Percentiles rank a stretch among this genome's conserved stretches.
phyloP scores from a whole-genome alignment of 2,797 vertebrate species.

The Gadopsis bispinosus region DNA sequence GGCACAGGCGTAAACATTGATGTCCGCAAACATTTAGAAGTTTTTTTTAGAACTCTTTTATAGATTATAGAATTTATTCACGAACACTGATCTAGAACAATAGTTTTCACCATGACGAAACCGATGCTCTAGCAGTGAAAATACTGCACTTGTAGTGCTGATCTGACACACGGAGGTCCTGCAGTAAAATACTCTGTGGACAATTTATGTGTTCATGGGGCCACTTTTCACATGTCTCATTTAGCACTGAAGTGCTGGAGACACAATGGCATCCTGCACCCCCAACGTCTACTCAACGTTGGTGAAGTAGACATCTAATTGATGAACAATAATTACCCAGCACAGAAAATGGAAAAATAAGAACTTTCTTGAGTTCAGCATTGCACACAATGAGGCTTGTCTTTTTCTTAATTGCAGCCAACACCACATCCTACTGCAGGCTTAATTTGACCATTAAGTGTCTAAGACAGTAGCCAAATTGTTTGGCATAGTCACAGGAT shows the following conservation, averaged over 20 bases:
- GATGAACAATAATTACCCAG: background rate
- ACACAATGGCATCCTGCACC: background rate
- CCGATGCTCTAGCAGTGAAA: background rate
- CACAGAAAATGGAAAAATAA: constrained; percentile 20
- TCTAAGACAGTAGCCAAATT: constrained; percentile 27
- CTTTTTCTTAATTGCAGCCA: constrained; percentile 26
- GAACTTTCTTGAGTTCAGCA: constrained; percentile 10
- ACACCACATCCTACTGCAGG: constrained; percentile 14
- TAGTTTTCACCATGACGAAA: constrained; percentile 1
- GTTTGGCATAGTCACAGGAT: constrained; percentile 35
- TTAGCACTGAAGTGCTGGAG: background rate
- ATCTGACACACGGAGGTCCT: background rate
- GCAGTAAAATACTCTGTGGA: background rate
- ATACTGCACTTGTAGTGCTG: background rate
- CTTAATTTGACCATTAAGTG: constrained; percentile 46
- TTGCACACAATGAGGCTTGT: background rate
- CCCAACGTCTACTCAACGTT: background rate
- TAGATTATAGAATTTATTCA: background rate
- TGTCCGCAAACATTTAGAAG: background rate
- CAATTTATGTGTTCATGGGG: background rate
- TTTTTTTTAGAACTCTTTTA: background rate
- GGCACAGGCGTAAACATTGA: background rate
- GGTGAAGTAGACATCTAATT: constrained; percentile 17
- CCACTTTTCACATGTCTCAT: constrained; percentile 3
- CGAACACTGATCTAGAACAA: constrained; percentile 4